A percentile compares a stretch with the other conserved stretches of the same genome.
Evolutionary conservation across 2,888 invertebrate genomes (phyloP).

Genomic region (Hymenopus coronatus): DNA sequence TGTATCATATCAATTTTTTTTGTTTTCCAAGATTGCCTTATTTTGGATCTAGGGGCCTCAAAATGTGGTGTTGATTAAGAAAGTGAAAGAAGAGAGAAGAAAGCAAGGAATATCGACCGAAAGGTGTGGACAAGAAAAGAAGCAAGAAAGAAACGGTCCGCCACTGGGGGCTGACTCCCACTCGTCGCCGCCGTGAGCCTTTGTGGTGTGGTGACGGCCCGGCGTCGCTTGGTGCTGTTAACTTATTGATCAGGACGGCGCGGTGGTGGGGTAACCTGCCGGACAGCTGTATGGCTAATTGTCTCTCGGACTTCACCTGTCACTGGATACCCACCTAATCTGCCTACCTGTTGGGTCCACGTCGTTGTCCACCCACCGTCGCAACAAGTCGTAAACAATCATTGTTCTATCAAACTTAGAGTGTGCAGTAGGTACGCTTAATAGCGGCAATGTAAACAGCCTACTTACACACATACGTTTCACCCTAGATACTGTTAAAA

Average conservation of each 20-base stretch:
- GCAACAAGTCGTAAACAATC: not conserved
- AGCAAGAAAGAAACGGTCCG: not conserved
- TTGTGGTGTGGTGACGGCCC: conserved; percentile 7
- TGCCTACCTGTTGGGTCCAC: not conserved
- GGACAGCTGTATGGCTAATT: not conserved
- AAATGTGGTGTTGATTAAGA: not conserved
- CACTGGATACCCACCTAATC: not conserved
- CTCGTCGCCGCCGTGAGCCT: not conserved
- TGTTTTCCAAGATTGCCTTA: too few species aligned
- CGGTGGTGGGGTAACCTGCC: not conserved
- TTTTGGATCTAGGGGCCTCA: too few species aligned
- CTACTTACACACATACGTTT: too few species aligned
- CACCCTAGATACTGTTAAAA: too few species aligned
- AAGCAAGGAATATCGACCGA: not conserved
- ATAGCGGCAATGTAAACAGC: too few species aligned
- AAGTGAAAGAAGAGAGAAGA: not conserved
- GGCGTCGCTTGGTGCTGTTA: conserved; percentile 7
- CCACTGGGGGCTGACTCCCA: not conserved
- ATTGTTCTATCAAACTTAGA: too few species aligned
- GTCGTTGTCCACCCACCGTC: not conserved
- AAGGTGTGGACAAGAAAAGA: not conserved
- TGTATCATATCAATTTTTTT: too few species aligned
- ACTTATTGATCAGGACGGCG: conserved; percentile 10
- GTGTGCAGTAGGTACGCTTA: too few species aligned
- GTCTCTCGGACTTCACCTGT: not conserved